Evolutionary conservation across 64 coral and sea anemone species (phyloP), one percentile per base, ranked within the genome.

Genomic region (Montipora sp.): DNA sequence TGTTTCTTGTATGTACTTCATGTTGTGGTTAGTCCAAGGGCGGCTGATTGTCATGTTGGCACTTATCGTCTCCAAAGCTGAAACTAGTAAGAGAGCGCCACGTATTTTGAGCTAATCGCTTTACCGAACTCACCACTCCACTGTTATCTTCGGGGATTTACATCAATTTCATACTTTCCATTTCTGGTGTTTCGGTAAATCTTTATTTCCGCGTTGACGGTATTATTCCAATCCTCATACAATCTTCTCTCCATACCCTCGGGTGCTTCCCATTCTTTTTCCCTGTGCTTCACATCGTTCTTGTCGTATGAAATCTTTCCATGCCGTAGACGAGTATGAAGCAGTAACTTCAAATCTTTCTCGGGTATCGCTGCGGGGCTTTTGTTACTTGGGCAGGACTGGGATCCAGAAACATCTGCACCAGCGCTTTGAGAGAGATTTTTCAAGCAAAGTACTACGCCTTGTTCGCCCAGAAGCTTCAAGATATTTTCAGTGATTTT

Each of bases 61-160:
- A 2, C 36, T 36, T 36, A 36, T 36, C 36, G 36, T 36, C 36
- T 2, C 36, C 36, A 36, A 36, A 2, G 0, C 1, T 27, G 24
- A 27, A 27, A 27, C 1, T 27, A n/a, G n/a, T n/a, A n/a, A n/a
- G n/a, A n/a, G n/a, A n/a, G 24, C 24, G 24, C 27, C 27, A 36
- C 1, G 27, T 0, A 36, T 36, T 36, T 36, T 1, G 27, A 36
- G 0, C 27, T 0, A 36, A 0, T 36, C 1, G 27, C 27, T 0
- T 27, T 27, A 0, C 27, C 27, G 27, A 27, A 27, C 27, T 27
- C 27, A 36, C 27, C 1, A 3, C 0, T 12, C 2, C 60, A 15
- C 0, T 15, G 8, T 15, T 0, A 4, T 12, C 8, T 63, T 63
- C 0, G 0, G 0, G 0, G 60, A 0, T 63, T 7, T 12, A 16